Evolutionary conservation across 2,113 vertebrate species (phyloP).

Genomic region (Peromyscus maniculatus): DNA sequence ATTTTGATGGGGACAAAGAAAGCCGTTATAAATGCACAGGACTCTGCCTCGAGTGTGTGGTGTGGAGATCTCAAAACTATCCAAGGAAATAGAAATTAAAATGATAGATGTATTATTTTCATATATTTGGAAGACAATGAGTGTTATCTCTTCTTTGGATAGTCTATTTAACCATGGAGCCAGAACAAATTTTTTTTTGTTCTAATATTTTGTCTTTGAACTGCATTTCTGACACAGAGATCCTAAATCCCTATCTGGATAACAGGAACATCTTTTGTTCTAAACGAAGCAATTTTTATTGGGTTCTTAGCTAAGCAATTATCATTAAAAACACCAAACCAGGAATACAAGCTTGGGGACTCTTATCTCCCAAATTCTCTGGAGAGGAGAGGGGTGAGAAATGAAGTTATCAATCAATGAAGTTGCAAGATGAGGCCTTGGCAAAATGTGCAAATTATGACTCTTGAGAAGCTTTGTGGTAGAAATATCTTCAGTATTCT

Average conservation of each 20-base stretch:
- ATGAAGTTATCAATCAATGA: not conserved
- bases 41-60: not conserved
- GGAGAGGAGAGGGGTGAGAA: not conserved
- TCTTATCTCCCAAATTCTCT: not conserved
- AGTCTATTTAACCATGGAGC: not conserved
- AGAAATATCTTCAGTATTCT: not conserved
- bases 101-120: not conserved
- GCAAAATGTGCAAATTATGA: not conserved
- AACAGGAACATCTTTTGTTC: not conserved
- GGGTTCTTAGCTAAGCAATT: not conserved
- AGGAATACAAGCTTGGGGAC: too few species aligned
- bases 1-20: not conserved
- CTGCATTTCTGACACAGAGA: not conserved
- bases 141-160: not conserved
- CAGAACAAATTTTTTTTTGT: not conserved
- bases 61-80: not conserved
- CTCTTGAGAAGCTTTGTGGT: not conserved
- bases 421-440: fast-evolving
- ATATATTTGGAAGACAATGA: not conserved
- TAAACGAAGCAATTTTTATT: not conserved
- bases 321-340: not conserved
- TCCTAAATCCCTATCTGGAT: not conserved
- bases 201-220: not conserved
- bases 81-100: not conserved
- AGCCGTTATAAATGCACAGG: too few species aligned